A percentile compares a stretch with the other conserved stretches of the same genome.
Conservation (phyloP, 2,888 invertebrate species). For the Dermolepida albohirtum region DNA sequence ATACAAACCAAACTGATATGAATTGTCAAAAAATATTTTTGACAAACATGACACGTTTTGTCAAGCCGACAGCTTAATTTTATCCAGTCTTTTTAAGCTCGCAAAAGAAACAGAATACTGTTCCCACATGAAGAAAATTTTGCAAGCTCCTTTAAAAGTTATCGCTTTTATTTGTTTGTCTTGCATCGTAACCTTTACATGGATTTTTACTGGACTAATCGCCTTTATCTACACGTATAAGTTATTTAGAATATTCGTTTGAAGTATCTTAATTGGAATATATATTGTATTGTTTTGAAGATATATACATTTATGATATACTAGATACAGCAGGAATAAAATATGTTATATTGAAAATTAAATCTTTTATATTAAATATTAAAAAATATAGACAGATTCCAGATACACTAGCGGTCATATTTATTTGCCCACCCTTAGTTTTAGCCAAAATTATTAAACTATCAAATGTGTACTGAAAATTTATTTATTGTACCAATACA, state of each 20-base stretch:
- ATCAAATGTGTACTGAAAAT: too few species aligned
- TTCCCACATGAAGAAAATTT: background rate
- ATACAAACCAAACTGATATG: too few species aligned
- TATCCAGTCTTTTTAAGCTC: background rate
- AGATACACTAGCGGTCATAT: too few species aligned
- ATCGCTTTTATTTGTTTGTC: constrained; percentile 22
- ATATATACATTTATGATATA: background rate
- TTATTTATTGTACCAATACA: too few species aligned
- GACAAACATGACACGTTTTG: too few species aligned
- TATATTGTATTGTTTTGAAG: background rate
- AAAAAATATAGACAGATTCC: too few species aligned
- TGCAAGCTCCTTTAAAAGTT: constrained; percentile 17
- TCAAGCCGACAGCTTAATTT: background rate
- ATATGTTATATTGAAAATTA: too few species aligned
- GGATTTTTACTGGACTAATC: constrained; percentile 12
- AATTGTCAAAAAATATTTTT: too few species aligned
- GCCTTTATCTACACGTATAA: constrained; percentile 20
- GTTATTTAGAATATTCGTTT: constrained; percentile 11
- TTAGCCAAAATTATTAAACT: too few species aligned
- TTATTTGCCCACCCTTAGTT: too few species aligned
- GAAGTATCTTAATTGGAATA: background rate
- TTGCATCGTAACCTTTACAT: constrained; percentile 13
- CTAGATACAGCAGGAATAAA: background rate
- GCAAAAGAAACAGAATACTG: background rate
- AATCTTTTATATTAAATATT: too few species aligned